A percentile compares a stretch with the other conserved stretches of the same genome.
Conservation (phyloP, 2,888 invertebrate species). For the Disparrhopalites patrizii region DNA sequence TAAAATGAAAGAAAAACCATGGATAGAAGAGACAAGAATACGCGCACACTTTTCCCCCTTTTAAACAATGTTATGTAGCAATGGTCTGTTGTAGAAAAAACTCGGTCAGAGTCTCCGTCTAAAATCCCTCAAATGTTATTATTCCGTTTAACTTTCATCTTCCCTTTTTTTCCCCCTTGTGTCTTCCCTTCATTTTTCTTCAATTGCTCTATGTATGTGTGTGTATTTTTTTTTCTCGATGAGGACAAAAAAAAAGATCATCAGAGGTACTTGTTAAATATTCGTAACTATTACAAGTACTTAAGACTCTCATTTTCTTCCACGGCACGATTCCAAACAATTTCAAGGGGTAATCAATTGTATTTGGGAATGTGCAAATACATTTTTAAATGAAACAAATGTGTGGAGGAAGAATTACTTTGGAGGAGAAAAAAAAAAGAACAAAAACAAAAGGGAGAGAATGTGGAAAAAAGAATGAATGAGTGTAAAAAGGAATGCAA, state of each 20-base stretch:
- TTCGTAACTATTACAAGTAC: neutral
- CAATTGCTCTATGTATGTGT: too few relatives aligned
- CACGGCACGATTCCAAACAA: neutral
- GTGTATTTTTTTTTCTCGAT: neutral
- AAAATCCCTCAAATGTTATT: constrained; percentile 1
- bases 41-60: too few relatives aligned
- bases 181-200: neutral
- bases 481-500: too few relatives aligned
- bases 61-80: too few relatives aligned
- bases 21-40: too few relatives aligned
- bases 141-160: neutral
- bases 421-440: neutral
- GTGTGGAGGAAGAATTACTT: neutral
- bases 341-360: neutral
- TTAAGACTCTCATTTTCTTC: neutral
- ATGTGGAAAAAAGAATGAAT: too few relatives aligned
- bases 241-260: too few relatives aligned
- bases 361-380: neutral
- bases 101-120: too few relatives aligned
- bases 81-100: too few relatives aligned
- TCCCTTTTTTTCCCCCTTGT: neutral
- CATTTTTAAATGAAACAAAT: neutral
- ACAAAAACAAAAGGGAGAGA: neutral
- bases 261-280: too few relatives aligned
- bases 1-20: neutral